A percentile compares a stretch with the other conserved stretches of the same genome.
phyloP scores from a whole-genome alignment of 2,888 invertebrate genomes.

The Proisotoma minuta region DNA sequence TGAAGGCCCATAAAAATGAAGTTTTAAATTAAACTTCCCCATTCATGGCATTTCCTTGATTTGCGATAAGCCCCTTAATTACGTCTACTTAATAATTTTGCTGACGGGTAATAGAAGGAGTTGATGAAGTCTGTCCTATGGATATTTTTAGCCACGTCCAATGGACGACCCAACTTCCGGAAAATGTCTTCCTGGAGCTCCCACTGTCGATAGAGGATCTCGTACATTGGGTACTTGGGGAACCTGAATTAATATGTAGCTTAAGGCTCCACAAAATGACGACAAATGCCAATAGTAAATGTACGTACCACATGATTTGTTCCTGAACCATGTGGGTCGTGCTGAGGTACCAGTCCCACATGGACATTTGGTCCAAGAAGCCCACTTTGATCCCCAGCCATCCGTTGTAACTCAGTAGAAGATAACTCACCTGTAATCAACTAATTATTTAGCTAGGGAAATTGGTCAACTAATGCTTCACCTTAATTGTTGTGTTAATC shows the following conservation, averaged over 20 bases:
- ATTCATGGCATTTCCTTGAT: too few species aligned
- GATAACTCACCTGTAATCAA: conserved; percentile 7
- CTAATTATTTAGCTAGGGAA: not conserved
- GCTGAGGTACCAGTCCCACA: conserved; percentile 32
- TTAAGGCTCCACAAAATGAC: too few species aligned
- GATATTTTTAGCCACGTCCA: conserved; percentile 20
- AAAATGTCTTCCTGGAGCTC: conserved; percentile 31
- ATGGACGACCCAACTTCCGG: conserved; percentile 17
- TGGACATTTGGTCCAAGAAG: conserved; percentile 33
- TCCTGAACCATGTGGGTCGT: conserved; percentile 33
- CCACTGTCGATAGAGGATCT: conserved; percentile 30
- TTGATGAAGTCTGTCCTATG: conserved; percentile 23
- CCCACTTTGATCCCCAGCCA: conserved; percentile 25
- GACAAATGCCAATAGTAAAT: too few species aligned
- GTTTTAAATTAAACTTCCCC: too few species aligned
- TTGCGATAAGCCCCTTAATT: too few species aligned
- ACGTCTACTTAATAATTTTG: not conserved
- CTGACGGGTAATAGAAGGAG: conserved; percentile 30
- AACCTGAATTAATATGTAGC: too few species aligned
- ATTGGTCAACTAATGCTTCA: not conserved
- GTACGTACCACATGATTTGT: conserved; percentile 28
- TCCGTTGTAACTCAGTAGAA: conserved; percentile 17
- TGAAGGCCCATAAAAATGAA: too few species aligned
- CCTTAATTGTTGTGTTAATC: conserved; percentile 28
- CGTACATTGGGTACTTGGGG: conserved; percentile 30